Base-by-base conservation (phyloP, 2,888 invertebrate species). In the Biston stratarius region DNA sequence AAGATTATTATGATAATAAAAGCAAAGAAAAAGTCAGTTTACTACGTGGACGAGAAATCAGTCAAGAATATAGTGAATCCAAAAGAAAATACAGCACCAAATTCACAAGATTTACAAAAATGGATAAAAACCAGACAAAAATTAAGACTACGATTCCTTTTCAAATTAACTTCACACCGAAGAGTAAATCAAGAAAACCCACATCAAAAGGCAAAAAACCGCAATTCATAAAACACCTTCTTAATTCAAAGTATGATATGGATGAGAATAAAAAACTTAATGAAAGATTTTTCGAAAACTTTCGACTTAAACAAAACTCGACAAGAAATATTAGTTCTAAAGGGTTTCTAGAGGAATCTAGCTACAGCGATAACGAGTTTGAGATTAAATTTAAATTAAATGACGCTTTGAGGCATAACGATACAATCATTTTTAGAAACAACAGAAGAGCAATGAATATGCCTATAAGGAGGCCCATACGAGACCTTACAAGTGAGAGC, bases 351-450 rank as follows among this genome's bases (percentile, higher is more conserved):
- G 38, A 38, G 10, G 61, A 61, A 55, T 57, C 57, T 5, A 56
- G 42, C 24, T 42, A 33, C 14, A 63, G 57, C 33, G 61, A 61
- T 15, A 36, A 33, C 0, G 61, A 61, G 14, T n/a, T 44, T 10
- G 44, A 44, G 34, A 44, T 61, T 5, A 52, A 61, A 45, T 14
- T 11, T 0, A 44, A 61, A 11, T 12, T 61, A 45, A 15, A 14
- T 12, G 61, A 61, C 9, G 61, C 61, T 8, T 1, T 61, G 1
- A 44, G 52, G 53, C 61, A 53, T n/a, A 36, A 34, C 10, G 14
- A 52, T 14, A 6, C 9, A 1, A 11, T 11, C 0, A 49, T 36
- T n/a, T 14, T 14, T 1, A 52, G 34, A 15, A 61, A 45, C 15
- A 14, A 3, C 34, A 52, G 60, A 51, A 60, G 49, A 15, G 36